These are phyloP conservation scores for Peucedramus taeniatus DNA, from an alignment of 2,113 vertebrate genomes.

Conservation along the genomic window DNA sequence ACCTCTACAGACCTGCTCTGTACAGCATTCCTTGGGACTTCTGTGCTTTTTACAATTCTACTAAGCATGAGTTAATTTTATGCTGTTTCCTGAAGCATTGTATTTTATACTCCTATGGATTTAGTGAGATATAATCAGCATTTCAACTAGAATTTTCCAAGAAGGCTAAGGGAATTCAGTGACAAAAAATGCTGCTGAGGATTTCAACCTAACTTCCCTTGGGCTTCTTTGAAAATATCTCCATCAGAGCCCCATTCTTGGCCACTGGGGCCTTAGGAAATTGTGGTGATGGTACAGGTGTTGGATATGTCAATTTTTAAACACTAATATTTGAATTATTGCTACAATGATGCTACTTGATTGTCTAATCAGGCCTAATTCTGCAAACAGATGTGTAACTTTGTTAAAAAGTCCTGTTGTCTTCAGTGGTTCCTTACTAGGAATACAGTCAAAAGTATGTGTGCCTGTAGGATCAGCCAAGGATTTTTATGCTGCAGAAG, in stretches of 20 bases:
- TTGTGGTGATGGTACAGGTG: not conserved
- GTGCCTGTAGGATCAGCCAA: not conserved
- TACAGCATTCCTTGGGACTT: slow-evolving; percentile 4
- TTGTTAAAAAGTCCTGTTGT: not conserved
- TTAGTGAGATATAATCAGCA: not conserved
- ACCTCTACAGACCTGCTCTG: not conserved
- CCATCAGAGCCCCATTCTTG: not conserved
- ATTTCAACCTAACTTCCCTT: slow-evolving; percentile 6
- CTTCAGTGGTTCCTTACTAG: not conserved
- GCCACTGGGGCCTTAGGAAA: not conserved
- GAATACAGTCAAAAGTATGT: not conserved
- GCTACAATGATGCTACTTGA: not conserved
- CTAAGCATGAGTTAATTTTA: slow-evolving; percentile 17
- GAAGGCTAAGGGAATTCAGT: slow-evolving; percentile 21
- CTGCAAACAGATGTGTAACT: not conserved
- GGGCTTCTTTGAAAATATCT: slow-evolving; percentile 33
- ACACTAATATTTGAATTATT: not conserved
- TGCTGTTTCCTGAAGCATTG: not conserved
- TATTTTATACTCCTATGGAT: slow-evolving; percentile 13
- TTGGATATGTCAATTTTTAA: not conserved
- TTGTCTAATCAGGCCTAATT: not conserved
- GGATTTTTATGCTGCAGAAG: not conserved
- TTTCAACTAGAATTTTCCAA: slow-evolving; percentile 42
- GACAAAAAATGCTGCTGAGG: not conserved
- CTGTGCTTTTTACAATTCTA: not conserved